Evolutionary conservation across 2,888 invertebrate species (phyloP).

Genomic region (Odontomyia ornata): DNA sequence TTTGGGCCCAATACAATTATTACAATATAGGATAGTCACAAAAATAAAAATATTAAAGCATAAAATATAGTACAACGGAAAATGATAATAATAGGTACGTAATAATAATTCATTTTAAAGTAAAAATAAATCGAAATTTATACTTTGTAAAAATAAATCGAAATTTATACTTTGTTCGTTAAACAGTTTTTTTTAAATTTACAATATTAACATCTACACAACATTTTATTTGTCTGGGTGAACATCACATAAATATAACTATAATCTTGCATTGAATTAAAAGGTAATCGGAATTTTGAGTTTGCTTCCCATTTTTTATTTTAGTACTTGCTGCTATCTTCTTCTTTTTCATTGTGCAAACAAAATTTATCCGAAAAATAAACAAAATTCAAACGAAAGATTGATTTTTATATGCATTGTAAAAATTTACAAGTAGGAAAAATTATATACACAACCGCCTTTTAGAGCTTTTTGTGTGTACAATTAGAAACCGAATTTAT

Average conservation of each 20-base stretch:
- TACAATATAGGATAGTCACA: constrained; percentile 46
- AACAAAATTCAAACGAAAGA: too few species aligned
- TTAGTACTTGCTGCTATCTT: background rate
- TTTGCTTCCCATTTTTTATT: constrained; percentile 3
- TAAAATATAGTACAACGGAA: constrained; percentile 37
- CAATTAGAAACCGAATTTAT: background rate
- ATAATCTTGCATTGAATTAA: too few species aligned
- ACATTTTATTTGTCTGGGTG: constrained; percentile 43
- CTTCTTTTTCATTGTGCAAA: background rate
- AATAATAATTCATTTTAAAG: too few species aligned
- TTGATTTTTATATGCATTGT: background rate
- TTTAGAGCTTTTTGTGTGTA: background rate
- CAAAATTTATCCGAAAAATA: background rate
- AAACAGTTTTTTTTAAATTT: constrained; percentile 33
- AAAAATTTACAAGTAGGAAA: constrained; percentile 9
- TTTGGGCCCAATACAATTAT: constrained; percentile 51
- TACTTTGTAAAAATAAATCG: too few species aligned
- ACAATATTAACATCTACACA: constrained; percentile 46
- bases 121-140: too few species aligned
- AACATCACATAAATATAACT: constrained; percentile 31
- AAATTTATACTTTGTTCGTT: background rate
- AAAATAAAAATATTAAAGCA: constrained; percentile 14
- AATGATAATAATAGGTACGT: constrained; percentile 22
- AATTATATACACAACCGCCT: constrained; percentile 4
- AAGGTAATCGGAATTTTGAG: background rate